These are phyloP conservation scores for Siderastrea siderea DNA, from an alignment of 92 coral and sea anemone species.

Conservation along the genomic window DNA sequence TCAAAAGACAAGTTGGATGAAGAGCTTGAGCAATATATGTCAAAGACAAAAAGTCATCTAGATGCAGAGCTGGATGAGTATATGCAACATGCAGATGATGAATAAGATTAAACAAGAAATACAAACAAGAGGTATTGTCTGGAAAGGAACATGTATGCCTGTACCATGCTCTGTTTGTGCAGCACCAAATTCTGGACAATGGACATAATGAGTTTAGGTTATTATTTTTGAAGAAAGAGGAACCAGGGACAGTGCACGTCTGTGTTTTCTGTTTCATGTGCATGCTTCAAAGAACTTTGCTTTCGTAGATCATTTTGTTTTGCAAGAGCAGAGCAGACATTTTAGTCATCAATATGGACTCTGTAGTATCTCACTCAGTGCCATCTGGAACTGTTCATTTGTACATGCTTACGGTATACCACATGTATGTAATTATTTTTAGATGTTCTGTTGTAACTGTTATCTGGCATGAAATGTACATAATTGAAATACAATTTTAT, in stretches of 20 bases:
- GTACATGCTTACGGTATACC: too few species aligned
- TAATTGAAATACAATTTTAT: neutral
- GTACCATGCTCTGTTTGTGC: neutral
- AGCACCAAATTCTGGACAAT: neutral
- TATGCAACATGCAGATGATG: slow-evolving; percentile 84
- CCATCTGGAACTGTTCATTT: neutral
- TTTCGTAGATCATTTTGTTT: neutral
- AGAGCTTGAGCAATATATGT: slow-evolving; percentile 97
- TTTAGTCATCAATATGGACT: neutral
- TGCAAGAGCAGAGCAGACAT: slow-evolving; percentile 1
- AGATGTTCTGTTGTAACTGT: neutral
- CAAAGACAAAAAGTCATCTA: slow-evolving; percentile 91
- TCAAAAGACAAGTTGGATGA: slow-evolving; percentile 86
- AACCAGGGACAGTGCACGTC: neutral
- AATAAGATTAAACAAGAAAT: neutral
- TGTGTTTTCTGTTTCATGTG: neutral
- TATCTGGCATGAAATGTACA: neutral
- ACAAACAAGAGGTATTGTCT: too few species aligned
- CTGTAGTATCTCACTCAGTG: neutral
- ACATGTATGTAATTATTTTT: neutral
- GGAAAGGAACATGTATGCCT: too few species aligned
- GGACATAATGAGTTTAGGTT: neutral
- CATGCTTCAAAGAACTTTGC: neutral
- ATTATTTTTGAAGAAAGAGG: neutral
- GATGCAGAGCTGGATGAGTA: slow-evolving; percentile 96